These are phyloP conservation scores for Acholoe squamosa DNA, from an alignment of 2,888 invertebrate genomes.

Conservation along the genomic window DNA sequence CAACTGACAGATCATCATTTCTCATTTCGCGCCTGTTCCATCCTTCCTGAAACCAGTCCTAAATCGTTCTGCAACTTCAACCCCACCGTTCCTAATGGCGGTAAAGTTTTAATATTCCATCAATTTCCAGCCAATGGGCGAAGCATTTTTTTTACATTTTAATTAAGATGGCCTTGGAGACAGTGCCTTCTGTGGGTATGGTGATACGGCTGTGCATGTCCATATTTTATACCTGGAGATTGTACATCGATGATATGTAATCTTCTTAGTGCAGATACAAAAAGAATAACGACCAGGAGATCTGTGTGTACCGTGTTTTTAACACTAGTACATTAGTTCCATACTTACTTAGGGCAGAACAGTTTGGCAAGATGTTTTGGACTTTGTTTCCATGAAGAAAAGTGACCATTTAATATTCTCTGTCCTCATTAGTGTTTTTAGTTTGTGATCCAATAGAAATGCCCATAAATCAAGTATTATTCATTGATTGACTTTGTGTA, in stretches of 20 bases:
- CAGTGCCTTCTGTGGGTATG: neutral
- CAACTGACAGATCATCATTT: neutral
- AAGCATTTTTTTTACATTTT: neutral
- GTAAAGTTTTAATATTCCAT: conserved; percentile 9
- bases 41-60: neutral
- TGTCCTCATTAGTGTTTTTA: too few species aligned
- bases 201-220: neutral
- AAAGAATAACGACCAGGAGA: neutral
- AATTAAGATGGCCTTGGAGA: neutral
- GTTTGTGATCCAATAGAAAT: too few species aligned
- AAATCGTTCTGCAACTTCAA: neutral
- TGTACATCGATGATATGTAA: neutral
- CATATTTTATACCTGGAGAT: neutral
- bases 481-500: too few species aligned
- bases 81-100: neutral
- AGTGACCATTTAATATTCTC: too few species aligned
- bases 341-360: neutral
- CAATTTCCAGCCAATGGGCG: neutral
- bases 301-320: neutral
- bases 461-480: too few species aligned
- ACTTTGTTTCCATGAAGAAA: too few species aligned
- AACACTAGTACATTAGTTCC: neutral
- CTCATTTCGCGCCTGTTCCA: conserved; percentile 18
- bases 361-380: too few species aligned
- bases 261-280: neutral